phyloP scores from a whole-genome alignment of 2,888 invertebrate species.

The Spisula solida region DNA sequence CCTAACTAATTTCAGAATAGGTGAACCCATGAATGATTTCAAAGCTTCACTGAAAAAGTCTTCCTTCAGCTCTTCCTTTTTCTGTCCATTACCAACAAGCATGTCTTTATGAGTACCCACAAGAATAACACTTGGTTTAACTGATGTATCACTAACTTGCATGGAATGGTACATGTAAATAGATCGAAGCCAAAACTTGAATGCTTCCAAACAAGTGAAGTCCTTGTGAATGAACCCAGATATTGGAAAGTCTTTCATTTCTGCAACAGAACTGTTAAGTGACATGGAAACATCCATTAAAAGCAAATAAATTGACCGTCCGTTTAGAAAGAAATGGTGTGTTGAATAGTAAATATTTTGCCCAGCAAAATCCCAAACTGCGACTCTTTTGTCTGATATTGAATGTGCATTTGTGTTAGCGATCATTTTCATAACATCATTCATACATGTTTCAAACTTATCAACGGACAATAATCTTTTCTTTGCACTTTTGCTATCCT shows the following conservation, averaged over 20 bases:
- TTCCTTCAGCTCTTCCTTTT: slow-evolving; percentile 57
- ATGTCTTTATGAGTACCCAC: slow-evolving; percentile 64
- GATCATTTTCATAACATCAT: not conserved
- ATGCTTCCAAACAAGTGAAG: slow-evolving; percentile 60
- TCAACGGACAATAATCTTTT: slow-evolving; percentile 5
- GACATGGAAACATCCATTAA: slow-evolving; percentile 57
- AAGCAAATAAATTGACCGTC: slow-evolving; percentile 61
- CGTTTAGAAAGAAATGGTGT: slow-evolving; percentile 65
- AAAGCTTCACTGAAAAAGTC: slow-evolving; percentile 59
- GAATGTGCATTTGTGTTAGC: not conserved
- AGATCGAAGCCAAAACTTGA: slow-evolving; percentile 66
- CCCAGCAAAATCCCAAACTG: slow-evolving; percentile 66
- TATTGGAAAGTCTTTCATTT: slow-evolving; percentile 21
- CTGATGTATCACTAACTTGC: not conserved
- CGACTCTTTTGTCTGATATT: slow-evolving; percentile 35
- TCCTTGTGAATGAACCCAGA: slow-evolving; percentile 46
- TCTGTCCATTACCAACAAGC: slow-evolving; percentile 40
- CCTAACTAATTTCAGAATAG: slow-evolving; percentile 48
- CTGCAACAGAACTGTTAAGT: slow-evolving; percentile 27
- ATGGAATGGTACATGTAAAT: slow-evolving; percentile 59
- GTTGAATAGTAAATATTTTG: slow-evolving; percentile 64
- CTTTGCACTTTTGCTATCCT: not conserved
- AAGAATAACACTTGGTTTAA: slow-evolving; percentile 57
- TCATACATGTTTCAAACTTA: not conserved
- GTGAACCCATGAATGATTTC: slow-evolving; percentile 43